A percentile compares a stretch with the other conserved stretches of the same genome.
Conservation (phyloP, 2,888 invertebrate species). For the Chesias legatella region DNA sequence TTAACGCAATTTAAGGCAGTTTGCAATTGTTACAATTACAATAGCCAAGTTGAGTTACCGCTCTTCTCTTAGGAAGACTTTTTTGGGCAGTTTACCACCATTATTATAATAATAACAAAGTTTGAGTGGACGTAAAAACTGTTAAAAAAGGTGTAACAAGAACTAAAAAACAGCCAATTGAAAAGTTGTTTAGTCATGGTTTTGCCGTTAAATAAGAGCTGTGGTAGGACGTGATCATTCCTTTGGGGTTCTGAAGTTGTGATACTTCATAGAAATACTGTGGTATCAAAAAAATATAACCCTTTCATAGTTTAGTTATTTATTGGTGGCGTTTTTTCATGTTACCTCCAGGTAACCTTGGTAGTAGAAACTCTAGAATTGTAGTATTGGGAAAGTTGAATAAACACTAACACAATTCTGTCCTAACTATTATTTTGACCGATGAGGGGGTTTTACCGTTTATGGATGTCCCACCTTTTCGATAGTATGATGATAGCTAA, state of each 20-base stretch:
- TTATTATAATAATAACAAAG: slow-evolving; percentile 14
- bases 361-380: slow-evolving; percentile 1
- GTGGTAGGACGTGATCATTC: slow-evolving; percentile 9
- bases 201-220: slow-evolving; percentile 11
- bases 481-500: too few species aligned
- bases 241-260: slow-evolving; percentile 12
- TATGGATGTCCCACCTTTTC: too few species aligned
- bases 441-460: too few species aligned
- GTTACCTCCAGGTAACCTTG: background rate
- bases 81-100: slow-evolving; percentile 14
- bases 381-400: too few species aligned
- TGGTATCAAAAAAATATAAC: slow-evolving; percentile 9
- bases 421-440: too few species aligned
- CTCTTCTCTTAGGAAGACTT: slow-evolving; percentile 10
- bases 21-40: slow-evolving; percentile 16
- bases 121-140: slow-evolving; percentile 18
- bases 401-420: too few species aligned
- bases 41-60: slow-evolving; percentile 16
- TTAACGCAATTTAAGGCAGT: slow-evolving; percentile 8
- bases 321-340: slow-evolving; percentile 7
- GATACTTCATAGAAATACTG: slow-evolving; percentile 11
- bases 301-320: slow-evolving; percentile 11
- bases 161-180: slow-evolving; percentile 17
- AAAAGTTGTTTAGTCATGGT: slow-evolving; percentile 22
- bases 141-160: slow-evolving; percentile 15